Conservation (phyloP, 2,888 invertebrate species). For the Watsonalla cultraria region DNA sequence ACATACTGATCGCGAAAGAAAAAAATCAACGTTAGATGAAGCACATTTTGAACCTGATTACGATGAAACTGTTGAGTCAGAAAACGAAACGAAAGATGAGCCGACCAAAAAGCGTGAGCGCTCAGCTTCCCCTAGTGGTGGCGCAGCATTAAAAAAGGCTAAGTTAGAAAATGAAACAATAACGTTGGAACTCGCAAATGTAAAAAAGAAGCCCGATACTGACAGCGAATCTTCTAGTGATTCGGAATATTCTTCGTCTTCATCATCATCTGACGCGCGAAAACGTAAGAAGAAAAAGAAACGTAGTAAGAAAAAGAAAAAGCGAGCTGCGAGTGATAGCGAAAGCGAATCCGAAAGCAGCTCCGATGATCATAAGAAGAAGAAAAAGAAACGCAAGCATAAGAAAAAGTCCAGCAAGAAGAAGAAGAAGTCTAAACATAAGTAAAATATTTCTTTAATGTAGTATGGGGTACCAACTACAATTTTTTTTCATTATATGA, state of each 20-base stretch:
- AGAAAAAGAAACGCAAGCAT: conserved; percentile 83
- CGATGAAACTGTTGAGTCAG: conserved; percentile 80
- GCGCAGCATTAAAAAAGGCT: conserved; percentile 48
- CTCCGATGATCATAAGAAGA: conserved; percentile 82
- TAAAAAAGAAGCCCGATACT: conserved; percentile 66
- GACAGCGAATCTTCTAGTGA: conserved; percentile 66
- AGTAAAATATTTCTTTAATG: conserved; percentile 34
- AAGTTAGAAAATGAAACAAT: conserved; percentile 65
- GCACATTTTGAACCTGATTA: conserved; percentile 87
- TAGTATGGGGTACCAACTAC: not conserved
- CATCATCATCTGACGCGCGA: conserved; percentile 73
- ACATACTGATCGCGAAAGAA: conserved; percentile 70
- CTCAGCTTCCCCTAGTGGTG: conserved; percentile 43
- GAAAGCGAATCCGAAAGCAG: conserved; percentile 82
- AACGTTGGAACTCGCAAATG: conserved; percentile 70
- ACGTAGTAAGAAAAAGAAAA: conserved; percentile 79
- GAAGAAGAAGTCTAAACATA: conserved; percentile 83
- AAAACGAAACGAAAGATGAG: conserved; percentile 80
- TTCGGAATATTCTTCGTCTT: conserved; percentile 72
- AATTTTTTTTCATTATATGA: conserved; percentile 1
- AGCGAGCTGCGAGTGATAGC: conserved; percentile 80
- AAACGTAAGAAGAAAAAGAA: conserved; percentile 82
- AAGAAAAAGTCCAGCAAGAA: conserved; percentile 85
- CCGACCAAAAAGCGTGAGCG: conserved; percentile 58
- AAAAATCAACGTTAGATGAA: conserved; percentile 84